Evolutionary conservation across 2,888 invertebrate species (phyloP).

Genomic region (Pherbina coryleti): DNA sequence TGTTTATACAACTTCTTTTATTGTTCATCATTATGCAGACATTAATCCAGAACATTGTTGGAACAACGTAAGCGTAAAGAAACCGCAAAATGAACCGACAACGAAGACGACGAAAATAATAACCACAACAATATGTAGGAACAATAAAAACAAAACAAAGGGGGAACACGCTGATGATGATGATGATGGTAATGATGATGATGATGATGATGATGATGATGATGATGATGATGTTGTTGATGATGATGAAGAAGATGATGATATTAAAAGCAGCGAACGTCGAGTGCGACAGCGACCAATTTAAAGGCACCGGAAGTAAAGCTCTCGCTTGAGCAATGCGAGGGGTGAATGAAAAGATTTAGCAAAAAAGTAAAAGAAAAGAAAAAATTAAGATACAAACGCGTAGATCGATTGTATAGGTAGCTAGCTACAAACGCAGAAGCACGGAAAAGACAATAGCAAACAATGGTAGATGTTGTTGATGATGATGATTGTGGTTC

Average conservation of each 20-base stretch:
- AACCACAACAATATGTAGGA: neutral
- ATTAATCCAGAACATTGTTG: neutral
- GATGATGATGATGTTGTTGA: neutral
- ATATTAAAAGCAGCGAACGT: neutral
- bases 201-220: neutral
- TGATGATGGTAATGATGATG: neutral
- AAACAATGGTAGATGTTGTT: no score
- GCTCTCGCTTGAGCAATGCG: neutral
- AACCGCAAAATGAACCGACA: neutral
- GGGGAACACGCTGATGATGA: neutral
- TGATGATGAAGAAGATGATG: neutral
- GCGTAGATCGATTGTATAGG: neutral
- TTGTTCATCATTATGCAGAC: neutral
- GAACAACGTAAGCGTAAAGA: constrained; percentile 13
- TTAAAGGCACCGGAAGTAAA: constrained; percentile 11
- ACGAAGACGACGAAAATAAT: neutral
- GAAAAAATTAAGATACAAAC: neutral
- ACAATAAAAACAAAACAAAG: neutral
- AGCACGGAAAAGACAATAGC: no score
- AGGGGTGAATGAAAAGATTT: neutral
- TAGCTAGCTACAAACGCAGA: neutral
- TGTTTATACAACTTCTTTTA: neutral
- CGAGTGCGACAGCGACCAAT: neutral
- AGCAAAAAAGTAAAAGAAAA: neutral
- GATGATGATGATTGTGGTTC: neutral